Evolutionary conservation across 1,140 invertebrate genomes (phyloP), one percentile per base, ranked within the genome.

Genomic region (Calosoma granatense): DNA sequence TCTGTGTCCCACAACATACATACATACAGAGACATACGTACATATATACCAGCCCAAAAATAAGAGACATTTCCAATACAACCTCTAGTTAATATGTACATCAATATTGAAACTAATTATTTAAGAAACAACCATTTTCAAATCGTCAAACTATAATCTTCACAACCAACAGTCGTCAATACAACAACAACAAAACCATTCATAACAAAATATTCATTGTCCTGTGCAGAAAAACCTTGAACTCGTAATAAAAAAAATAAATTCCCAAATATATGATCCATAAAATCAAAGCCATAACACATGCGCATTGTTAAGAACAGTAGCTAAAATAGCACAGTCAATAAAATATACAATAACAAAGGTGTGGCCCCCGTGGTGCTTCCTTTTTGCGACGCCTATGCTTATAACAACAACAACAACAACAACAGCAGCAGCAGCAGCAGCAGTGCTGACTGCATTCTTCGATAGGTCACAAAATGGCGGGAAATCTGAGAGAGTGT

Each of bases 381-480:
- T n/a, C n/a, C n/a, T n/a, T n/a, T n/a, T n/a, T 9, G 9, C 41
- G 6, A 3, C 41, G 15, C 17, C 6, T 47, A 47, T 47, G 41
- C 9, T 4, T 47, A 47, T 17, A 11, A 47, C 17, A 11, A 47
- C 17, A 47, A 47, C 3, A 47, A 11, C 41, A 47, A 47, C 41
- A 47, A 47, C 41, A 47, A 47, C 41, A 47, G 17, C 41, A 47
- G 6, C n/a, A 36, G 6, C n/a, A n/a, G n/a, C n/a, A n/a, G 14
- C 26, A 30, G 14, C 26, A 30, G 4, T 30, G 14, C 9, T 3
- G 15, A 47, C 41, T 6, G 41, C 41, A 47, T 47, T 47, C 41
- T 47, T 47, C 17, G 41, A 47, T 47, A 47, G 41, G 41, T 47
- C 41, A 47, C 41, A 47, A 47, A 47, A 47, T 47, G 41, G 41